Conservation (phyloP, 2,888 invertebrate species). For the Galerucella pusilla region DNA sequence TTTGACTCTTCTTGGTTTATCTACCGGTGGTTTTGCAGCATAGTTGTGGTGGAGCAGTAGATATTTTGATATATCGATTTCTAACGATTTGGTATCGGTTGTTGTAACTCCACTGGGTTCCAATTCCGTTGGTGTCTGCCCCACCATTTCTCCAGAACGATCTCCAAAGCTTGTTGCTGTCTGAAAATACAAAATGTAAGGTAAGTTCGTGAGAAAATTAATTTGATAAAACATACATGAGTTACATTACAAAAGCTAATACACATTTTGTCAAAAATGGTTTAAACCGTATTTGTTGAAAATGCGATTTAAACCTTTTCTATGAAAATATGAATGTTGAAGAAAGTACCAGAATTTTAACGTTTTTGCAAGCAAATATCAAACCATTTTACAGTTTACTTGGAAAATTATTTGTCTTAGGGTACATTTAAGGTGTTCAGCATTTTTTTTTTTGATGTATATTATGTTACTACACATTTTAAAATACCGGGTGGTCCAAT, state of each 20-base stretch:
- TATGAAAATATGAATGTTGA: not conserved
- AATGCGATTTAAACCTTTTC: not conserved
- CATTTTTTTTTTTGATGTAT: too few species aligned
- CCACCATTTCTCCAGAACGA: conserved; percentile 82
- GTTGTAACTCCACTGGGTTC: conserved; percentile 77
- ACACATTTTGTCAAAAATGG: not conserved
- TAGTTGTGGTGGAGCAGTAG: conserved; percentile 62
- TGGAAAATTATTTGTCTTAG: too few species aligned
- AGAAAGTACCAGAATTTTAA: not conserved
- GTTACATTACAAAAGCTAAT: conserved; percentile 8
- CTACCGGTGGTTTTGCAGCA: conserved; percentile 53
- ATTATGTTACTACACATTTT: too few species aligned
- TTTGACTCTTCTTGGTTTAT: conserved; percentile 21
- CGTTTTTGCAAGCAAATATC: not conserved
- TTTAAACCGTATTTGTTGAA: not conserved
- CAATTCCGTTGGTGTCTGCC: conserved; percentile 85
- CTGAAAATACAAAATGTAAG: conserved; percentile 51
- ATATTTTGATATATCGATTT: conserved; percentile 59
- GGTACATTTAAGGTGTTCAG: too few species aligned
- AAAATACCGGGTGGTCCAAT: too few species aligned
- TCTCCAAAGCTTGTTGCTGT: conserved; percentile 65
- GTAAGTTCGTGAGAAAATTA: not conserved
- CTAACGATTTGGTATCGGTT: conserved; percentile 50
- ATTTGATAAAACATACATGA: conserved; percentile 1
- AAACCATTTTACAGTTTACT: not conserved